Percentiles rank a stretch among this genome's conserved stretches.
phyloP scores from a whole-genome alignment of 2,113 vertebrate genomes.

The Phoxinus phoxinus region DNA sequence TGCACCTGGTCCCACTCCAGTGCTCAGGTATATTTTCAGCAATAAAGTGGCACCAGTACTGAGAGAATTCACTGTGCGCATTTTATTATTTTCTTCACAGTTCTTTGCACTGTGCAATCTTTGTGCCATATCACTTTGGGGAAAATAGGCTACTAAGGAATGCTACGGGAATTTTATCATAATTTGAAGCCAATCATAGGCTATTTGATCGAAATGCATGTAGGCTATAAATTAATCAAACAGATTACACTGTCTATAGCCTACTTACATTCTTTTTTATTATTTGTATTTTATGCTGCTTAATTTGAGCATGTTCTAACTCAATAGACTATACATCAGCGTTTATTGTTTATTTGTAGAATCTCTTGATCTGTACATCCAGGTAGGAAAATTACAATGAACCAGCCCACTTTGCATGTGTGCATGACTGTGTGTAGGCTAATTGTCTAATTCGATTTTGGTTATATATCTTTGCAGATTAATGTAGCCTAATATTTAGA shows the following conservation, averaged over 20 bases:
- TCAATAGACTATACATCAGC: neutral
- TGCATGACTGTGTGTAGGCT: neutral
- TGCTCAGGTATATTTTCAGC: conserved; percentile 5
- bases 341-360: neutral
- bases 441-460: neutral
- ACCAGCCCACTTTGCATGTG: neutral
- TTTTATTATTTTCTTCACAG: conserved; percentile 5
- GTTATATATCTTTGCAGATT: neutral
- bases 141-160: neutral
- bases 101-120: neutral
- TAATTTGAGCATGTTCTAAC: neutral
- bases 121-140: neutral
- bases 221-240: neutral
- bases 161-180: neutral
- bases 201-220: neutral
- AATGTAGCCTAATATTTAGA: too few relatives aligned
- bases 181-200: neutral
- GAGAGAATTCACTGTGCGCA: neutral
- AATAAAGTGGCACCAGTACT: neutral
- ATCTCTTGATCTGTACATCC: neutral
- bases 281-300: neutral
- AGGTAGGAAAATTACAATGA: neutral
- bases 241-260: neutral
- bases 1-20: conserved; percentile 18
- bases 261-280: neutral